phyloP scores from a whole-genome alignment of 1,140 invertebrate species.

The Pseudomyrmex concolor region DNA sequence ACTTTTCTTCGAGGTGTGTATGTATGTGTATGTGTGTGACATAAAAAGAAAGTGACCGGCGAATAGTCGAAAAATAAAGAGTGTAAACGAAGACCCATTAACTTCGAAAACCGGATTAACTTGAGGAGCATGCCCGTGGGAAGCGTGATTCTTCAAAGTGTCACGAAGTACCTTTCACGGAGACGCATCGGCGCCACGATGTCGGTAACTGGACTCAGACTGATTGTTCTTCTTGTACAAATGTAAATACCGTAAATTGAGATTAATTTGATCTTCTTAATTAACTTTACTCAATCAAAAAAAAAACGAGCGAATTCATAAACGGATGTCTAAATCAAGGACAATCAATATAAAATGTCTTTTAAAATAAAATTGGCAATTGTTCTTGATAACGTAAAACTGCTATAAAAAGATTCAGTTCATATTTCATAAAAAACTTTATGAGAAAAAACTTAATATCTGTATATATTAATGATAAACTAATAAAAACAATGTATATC shows the following conservation, averaged over 20 bases:
- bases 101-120: conserved; percentile 40
- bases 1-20: neutral
- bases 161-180: conserved; percentile 41
- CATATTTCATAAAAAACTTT: too few species aligned
- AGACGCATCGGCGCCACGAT: conserved; percentile 46
- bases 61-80: conserved; percentile 36
- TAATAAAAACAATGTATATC: too few species aligned
- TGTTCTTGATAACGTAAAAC: too few species aligned
- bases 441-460: too few species aligned
- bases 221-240: conserved; percentile 26
- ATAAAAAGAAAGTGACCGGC: conserved; percentile 6
- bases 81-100: conserved; percentile 46
- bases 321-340: too few species aligned
- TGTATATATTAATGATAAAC: too few species aligned
- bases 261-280: conserved; percentile 32
- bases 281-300: neutral
- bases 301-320: neutral
- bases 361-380: too few species aligned
- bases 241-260: conserved; percentile 28
- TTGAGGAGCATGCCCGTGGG: conserved; percentile 35
- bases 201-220: conserved; percentile 29
- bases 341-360: too few species aligned
- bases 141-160: conserved; percentile 54
- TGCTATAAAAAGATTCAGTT: too few species aligned
- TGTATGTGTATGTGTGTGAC: too few species aligned